These are phyloP conservation scores for Pseudobourletiella spinata DNA, from an alignment of 1,140 invertebrate genomes.

Conservation along the genomic window DNA sequence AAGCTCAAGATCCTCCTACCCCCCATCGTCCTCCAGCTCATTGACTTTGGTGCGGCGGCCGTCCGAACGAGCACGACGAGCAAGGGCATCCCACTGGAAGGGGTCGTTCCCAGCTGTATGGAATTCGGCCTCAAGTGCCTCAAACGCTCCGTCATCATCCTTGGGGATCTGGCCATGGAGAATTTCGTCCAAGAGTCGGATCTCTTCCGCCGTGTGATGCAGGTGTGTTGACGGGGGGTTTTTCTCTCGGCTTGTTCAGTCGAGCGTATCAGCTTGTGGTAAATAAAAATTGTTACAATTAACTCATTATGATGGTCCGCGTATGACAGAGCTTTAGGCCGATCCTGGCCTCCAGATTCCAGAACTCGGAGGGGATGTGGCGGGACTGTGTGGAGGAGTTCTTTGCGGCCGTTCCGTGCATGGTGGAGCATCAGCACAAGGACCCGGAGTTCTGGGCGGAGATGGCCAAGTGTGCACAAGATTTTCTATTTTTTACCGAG, in stretches of 20 bases:
- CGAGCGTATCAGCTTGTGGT: no score
- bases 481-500: conserved; percentile 33
- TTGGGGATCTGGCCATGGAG: conserved; percentile 17
- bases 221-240: conserved; percentile 14
- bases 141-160: conserved; percentile 16
- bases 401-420: conserved; percentile 28
- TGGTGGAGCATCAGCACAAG: conserved; percentile 23
- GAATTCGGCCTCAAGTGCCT: conserved; percentile 35
- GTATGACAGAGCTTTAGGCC: conserved; percentile 32
- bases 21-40: conserved; percentile 26
- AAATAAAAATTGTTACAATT: no score
- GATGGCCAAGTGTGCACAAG: conserved; percentile 26
- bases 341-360: conserved; percentile 30
- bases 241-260: no score
- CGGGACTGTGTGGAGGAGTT: conserved; percentile 31
- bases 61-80: conserved; percentile 18
- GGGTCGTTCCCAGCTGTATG: conserved; percentile 32
- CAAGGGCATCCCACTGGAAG: conserved; percentile 32
- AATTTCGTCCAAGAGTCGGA: conserved; percentile 14
- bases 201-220: conserved; percentile 17
- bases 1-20: conserved; percentile 18
- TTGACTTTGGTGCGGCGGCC: conserved; percentile 31
- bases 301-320: no score
- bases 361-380: conserved; percentile 32
- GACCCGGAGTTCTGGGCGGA: conserved; percentile 29